Conservation (phyloP, 23 tunicate species). For the Diplosoma virens region DNA sequence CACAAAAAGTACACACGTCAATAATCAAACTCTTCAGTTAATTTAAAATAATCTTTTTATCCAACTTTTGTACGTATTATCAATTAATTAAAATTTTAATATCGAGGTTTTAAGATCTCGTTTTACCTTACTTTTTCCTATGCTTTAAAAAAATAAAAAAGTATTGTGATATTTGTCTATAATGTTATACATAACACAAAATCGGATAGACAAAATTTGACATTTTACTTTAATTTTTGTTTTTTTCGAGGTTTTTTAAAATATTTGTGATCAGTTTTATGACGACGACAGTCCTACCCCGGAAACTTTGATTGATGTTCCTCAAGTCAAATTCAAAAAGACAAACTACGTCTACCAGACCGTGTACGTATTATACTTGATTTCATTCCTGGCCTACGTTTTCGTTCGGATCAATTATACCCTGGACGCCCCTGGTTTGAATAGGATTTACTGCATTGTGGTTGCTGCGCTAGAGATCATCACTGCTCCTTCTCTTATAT, state of each 20-base stretch:
- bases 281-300: conserved; percentile 99
- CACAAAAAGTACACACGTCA: too few species aligned
- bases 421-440: conserved; percentile 93
- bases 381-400: conserved; percentile 90
- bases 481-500: conserved; percentile 80
- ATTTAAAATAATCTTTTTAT: too few species aligned
- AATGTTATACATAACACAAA: too few species aligned
- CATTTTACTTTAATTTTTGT: background rate
- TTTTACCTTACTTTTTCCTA: too few species aligned
- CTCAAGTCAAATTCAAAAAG: conserved; percentile 61
- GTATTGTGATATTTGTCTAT: too few species aligned
- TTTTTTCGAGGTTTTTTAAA: background rate
- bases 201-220: background rate
- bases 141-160: too few species aligned
- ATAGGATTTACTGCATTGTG: conserved; percentile 90
- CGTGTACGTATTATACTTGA: conserved; percentile 59
- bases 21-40: too few species aligned
- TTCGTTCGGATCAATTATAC: conserved; percentile 85
- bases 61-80: too few species aligned
- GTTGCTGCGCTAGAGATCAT: conserved; percentile 93
- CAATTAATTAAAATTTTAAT: too few species aligned
- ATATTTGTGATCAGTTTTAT: conserved; percentile 57
- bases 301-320: conserved; percentile 96
- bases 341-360: conserved; percentile 78
- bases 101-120: too few species aligned